Base-by-base conservation (phyloP, 2,113 vertebrate species). In the Ancistrus triradiatus region DNA sequence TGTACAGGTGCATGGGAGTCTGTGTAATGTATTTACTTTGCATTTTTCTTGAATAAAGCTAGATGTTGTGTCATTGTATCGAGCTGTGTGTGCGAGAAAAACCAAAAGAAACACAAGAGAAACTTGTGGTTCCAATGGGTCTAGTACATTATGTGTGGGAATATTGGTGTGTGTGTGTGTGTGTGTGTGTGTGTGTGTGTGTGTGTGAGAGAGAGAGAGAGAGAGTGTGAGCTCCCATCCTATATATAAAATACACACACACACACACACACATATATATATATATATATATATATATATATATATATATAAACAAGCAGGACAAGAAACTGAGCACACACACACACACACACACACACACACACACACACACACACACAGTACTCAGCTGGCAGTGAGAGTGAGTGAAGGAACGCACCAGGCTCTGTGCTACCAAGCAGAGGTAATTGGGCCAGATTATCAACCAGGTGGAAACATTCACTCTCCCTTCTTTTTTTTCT, bases 381-480 rank as follows among this genome's bases (percentile, higher is more conserved):
- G 48, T 73, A 72, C 77, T 74, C 71, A 82, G 70, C 73, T 79
- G 72, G 74, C 71, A 62, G 76, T 77, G 73, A 78, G 77, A 74
- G 74, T 78, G 73, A 77, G 80, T 73, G 59, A 56, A 64, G 78
- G 74, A 81, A 53, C 83, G 68, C 62, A 75, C 79, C 78, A 77
- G 78, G 79, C 49, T 60, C 55, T 74, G 68, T 77, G 81, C 82
- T 81, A 82, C 82, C 82, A 84, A 72, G 85, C 81, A 62, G 81
- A 76, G 78, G 81, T 89, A 87, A 87, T 86, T 83, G 83, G 82
- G 85, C 81, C 80, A 83, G 83, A 87, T 89, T 86, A 87, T 66
- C 87, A 87, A 79, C 84, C 85, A 86, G 85, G 85, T 89, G 84
- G 84, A 87, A 89, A 85, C 77, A 81, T 82, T 82, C 81, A 82